Evolutionary conservation across 64 coral and sea anemone genomes (phyloP).

Genomic region (Porites lutea): DNA sequence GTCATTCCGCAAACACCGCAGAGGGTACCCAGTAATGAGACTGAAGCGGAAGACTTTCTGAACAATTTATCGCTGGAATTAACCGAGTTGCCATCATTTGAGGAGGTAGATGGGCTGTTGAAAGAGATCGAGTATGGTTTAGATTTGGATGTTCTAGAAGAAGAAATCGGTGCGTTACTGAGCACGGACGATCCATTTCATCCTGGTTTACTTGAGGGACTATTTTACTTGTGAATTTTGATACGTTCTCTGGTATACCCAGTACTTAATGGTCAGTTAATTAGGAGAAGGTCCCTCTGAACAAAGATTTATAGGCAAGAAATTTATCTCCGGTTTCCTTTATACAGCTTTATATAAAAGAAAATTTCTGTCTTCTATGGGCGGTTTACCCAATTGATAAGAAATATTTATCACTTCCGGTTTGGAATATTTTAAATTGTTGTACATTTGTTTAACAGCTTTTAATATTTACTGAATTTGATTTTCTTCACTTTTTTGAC

Average conservation of each 20-base stretch:
- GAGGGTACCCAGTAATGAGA: not conserved
- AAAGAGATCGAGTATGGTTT: constrained; percentile 72
- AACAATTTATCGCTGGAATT: constrained; percentile 35
- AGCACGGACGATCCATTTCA: constrained; percentile 82
- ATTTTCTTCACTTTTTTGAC: too few species aligned
- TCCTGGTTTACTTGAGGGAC: constrained; percentile 83
- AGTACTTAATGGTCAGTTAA: too few species aligned
- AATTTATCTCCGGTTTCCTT: too few species aligned
- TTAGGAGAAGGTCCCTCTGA: too few species aligned
- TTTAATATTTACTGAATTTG: not conserved
- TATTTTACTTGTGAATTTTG: constrained; percentile 56
- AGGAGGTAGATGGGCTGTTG: constrained; percentile 75
- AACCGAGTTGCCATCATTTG: not conserved
- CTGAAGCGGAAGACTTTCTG: constrained; percentile 18
- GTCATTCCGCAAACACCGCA: not conserved
- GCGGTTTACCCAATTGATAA: not conserved
- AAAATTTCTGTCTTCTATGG: too few species aligned
- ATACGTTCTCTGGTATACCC: not conserved
- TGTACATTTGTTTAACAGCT: not conserved
- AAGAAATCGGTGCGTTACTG: constrained; percentile 45
- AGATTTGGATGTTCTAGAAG: constrained; percentile 1
- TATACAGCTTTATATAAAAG: too few species aligned
- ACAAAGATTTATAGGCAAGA: too few species aligned
- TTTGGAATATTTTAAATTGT: constrained; percentile 6
- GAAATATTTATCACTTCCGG: constrained; percentile 9